A percentile compares a stretch with the other conserved stretches of the same genome.
phyloP scores from a whole-genome alignment of 2,797 vertebrate genomes.

The Amblyopsis hoosieri region DNA sequence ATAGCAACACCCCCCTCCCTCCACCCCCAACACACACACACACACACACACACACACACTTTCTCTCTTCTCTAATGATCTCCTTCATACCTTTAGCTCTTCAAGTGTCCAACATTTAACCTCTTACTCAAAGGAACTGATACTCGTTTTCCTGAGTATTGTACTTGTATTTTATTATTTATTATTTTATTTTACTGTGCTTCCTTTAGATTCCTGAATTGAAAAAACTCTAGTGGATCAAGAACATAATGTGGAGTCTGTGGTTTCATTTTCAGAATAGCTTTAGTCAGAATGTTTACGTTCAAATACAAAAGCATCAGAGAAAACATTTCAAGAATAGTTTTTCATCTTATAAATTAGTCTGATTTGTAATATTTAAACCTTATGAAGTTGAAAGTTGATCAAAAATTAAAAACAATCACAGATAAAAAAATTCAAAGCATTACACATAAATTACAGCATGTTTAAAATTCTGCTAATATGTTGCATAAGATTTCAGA shows the following conservation, averaged over 20 bases:
- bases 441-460: constrained; percentile 61
- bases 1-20: constrained; percentile 9
- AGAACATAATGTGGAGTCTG: constrained; percentile 24
- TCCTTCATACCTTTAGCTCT: neutral
- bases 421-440: constrained; percentile 36
- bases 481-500: neutral
- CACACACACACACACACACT: constrained; percentile 1
- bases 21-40: neutral
- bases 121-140: constrained; percentile 1
- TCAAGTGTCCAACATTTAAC: neutral
- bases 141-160: no score
- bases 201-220: neutral
- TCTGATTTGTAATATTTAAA: constrained; percentile 48
- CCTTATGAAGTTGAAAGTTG: constrained; percentile 19
- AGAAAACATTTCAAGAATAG: constrained; percentile 58
- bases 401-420: constrained; percentile 33
- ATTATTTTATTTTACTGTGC: no score
- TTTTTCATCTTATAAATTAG: constrained; percentile 71
- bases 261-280: constrained; percentile 38
- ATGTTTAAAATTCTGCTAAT: constrained; percentile 20
- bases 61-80: neutral
- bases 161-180: no score
- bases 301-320: constrained; percentile 67
- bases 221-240: neutral
- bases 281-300: constrained; percentile 62